Evolutionary conservation across 2,888 invertebrate species (phyloP), one percentile per base, ranked within the genome.

Genomic region (Cephus spinipes): DNA sequence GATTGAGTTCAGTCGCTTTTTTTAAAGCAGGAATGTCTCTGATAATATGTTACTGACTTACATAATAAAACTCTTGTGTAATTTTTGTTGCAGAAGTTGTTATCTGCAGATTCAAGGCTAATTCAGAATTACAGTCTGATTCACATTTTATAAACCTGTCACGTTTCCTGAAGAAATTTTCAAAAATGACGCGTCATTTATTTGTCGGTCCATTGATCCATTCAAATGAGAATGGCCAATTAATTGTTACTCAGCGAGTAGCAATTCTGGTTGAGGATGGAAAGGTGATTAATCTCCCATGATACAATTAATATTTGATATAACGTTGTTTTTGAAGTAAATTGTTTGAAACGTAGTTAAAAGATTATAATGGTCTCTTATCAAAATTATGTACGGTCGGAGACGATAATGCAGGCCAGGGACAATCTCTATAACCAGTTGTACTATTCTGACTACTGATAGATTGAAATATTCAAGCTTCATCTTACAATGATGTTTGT

Each of bases 201-300:
- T 89, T 90, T 79, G 76, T 90, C 69, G 91, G 91, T 12, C 86
- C 91, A 6, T 76, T 90, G 68, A 85, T 89, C 76, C 90, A 91
- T 76, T 82, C 83, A 68, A 85, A 82, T 69, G 78, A 84, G 33
- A 78, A 77, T 35, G 88, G 87, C 33, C 78, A 89, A 79, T 81
- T 91, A 31, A 79, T 86, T 77, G 78, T 87, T 73, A 77, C 87
- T 11, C 76, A 89, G 68, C 83, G 83, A n/a, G 88, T 84, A 76
- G 87, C 83, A 77, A 83, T 91, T 79, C 79, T 87, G 35, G 82
- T 90, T 15, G 81, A 86, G 36, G 73, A 89, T 84, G 91, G 90
- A 81, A 89, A 88, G 86, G 91, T 91, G 84, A 34, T 32, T 76
- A 69, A 79, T 74, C 40, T 55, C 40, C 36, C n/a, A 31, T 74